Evolutionary conservation across 2,113 vertebrate genomes (phyloP).

Genomic region (Canis aureus): DNA sequence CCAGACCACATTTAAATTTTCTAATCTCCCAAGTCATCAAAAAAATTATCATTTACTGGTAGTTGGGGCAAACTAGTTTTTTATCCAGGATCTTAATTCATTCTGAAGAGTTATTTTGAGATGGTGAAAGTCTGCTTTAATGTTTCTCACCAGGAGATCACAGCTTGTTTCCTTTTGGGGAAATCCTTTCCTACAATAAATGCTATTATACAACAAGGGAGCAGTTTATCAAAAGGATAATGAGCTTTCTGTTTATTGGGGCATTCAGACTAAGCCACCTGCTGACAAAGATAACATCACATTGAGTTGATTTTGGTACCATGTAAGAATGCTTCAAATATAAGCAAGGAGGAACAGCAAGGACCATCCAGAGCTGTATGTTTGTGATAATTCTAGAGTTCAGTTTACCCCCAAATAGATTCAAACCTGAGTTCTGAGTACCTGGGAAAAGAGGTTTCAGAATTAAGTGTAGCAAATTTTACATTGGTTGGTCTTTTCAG

Average conservation of each 20-base stretch:
- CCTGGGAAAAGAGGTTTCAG: neutral
- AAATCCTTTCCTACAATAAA: slow-evolving; percentile 10
- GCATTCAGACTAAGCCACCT: neutral
- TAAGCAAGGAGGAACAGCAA: neutral
- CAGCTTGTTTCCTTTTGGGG: neutral
- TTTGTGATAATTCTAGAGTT: neutral
- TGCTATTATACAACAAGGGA: neutral
- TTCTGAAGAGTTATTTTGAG: neutral
- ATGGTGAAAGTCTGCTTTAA: neutral
- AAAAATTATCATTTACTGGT: neutral
- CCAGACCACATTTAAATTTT: neutral
- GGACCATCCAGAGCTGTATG: neutral
- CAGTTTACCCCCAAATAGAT: neutral
- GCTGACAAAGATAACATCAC: neutral
- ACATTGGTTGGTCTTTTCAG: neutral
- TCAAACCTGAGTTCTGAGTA: neutral
- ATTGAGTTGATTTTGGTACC: neutral
- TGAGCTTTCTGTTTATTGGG: neutral
- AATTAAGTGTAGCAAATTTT: neutral
- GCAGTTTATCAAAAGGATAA: neutral
- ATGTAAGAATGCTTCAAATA: neutral
- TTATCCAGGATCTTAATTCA: neutral
- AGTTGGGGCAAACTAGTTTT: neutral
- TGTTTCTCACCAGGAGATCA: neutral
- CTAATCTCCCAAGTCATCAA: neutral